Percentiles rank a stretch among this genome's conserved stretches.
phyloP scores from a whole-genome alignment of 2,888 invertebrate genomes.

The Acleris literana region DNA sequence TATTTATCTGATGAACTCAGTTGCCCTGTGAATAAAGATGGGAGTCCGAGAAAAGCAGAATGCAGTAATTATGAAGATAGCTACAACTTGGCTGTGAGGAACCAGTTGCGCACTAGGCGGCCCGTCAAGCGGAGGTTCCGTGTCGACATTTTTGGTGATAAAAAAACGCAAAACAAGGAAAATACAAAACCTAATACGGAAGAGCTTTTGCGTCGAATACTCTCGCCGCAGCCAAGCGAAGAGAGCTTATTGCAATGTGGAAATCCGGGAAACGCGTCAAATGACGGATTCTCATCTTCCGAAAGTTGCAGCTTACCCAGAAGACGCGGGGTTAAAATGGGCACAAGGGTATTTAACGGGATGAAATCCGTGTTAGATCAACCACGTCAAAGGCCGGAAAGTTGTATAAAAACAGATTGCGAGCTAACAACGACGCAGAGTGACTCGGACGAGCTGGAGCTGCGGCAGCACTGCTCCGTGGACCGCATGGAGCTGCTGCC shows the following conservation, averaged over 20 bases:
- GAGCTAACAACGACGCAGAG: constrained; percentile 73
- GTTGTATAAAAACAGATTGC: constrained; percentile 62
- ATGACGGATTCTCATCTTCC: constrained; percentile 77
- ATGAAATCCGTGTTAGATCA: constrained; percentile 59
- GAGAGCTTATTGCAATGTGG: constrained; percentile 53
- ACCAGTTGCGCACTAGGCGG: constrained; percentile 65
- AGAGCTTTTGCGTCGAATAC: constrained; percentile 66
- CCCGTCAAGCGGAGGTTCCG: constrained; percentile 80
- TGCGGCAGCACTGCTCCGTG: constrained; percentile 77
- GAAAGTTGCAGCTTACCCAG: constrained; percentile 80
- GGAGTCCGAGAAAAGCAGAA: constrained; percentile 59
- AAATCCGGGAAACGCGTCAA: constrained; percentile 67
- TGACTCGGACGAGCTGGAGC: constrained; percentile 78
- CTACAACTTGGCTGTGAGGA: constrained; percentile 78
- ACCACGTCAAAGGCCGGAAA: constrained; percentile 54
- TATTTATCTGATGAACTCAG: constrained; percentile 85
- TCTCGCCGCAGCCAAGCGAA: constrained; percentile 64
- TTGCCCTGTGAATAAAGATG: constrained; percentile 72
- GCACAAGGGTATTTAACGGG: constrained; percentile 86
- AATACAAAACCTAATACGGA: constrained; percentile 86
- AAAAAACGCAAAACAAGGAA: constrained; percentile 86
- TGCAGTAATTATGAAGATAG: constrained; percentile 80
- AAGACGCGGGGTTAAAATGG: constrained; percentile 89
- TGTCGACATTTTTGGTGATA: constrained; percentile 76
- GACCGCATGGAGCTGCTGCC: constrained; percentile 79